Conservation (phyloP, 2,888 invertebrate genomes). For the Podotricha telesiphe region DNA sequence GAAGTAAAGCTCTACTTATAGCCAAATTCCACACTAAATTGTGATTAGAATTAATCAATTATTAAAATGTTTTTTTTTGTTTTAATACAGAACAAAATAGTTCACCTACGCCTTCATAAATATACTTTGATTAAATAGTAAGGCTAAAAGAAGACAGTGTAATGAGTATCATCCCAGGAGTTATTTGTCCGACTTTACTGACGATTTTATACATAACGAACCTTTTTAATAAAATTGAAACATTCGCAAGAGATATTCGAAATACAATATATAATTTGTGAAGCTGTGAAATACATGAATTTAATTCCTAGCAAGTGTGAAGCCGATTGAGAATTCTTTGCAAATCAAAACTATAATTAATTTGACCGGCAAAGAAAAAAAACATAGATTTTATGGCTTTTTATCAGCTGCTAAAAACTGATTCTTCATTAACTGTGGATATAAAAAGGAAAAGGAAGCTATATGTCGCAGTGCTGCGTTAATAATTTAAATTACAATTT, state of each 20-base stretch:
- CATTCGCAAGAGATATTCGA: background rate
- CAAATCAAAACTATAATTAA: background rate
- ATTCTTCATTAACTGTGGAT: background rate
- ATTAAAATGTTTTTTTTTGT: too few species aligned
- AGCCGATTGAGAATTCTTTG: background rate
- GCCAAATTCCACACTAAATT: conserved; percentile 19
- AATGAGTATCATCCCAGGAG: background rate
- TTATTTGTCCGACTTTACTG: background rate
- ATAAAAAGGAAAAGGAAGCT: conserved; percentile 22
- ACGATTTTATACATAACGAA: too few species aligned
- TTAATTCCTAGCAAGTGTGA: background rate
- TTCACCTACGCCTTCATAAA: background rate
- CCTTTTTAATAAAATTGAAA: background rate
- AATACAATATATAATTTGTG: background rate
- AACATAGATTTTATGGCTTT: background rate
- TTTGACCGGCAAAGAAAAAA: conserved; percentile 1
- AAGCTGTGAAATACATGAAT: background rate
- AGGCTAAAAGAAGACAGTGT: background rate
- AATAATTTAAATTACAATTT: background rate
- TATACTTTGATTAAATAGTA: too few species aligned
- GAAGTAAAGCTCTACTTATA: conserved; percentile 10
- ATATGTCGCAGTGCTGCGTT: conserved; percentile 2
- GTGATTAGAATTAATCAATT: background rate
- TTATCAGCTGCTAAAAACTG: background rate
- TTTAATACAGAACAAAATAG: background rate